Evolutionary conservation across 2,888 invertebrate genomes (phyloP).

Genomic region (Phortica okadai): DNA sequence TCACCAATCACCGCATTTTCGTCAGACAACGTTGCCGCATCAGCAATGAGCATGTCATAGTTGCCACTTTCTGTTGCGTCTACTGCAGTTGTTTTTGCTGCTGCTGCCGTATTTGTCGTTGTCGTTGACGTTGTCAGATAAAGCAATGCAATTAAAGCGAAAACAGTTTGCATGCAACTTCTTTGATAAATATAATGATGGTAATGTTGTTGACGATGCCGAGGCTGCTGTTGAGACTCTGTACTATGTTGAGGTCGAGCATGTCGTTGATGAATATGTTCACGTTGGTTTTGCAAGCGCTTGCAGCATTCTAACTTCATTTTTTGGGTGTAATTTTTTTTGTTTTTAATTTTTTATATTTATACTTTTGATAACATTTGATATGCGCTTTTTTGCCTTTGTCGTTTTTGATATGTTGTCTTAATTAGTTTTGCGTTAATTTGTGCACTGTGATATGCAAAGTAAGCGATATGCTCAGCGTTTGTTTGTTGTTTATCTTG

Average conservation of each 20-base stretch:
- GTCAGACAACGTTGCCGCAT: slow-evolving; percentile 2
- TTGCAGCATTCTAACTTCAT: slow-evolving; percentile 28
- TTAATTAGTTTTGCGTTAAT: background rate
- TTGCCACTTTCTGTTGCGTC: background rate
- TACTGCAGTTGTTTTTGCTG: background rate
- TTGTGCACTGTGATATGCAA: background rate
- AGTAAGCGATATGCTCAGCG: background rate
- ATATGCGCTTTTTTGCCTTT: slow-evolving; percentile 25
- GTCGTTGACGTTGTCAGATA: slow-evolving; percentile 12
- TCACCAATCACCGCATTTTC: slow-evolving; percentile 62
- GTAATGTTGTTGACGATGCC: background rate
- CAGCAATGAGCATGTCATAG: slow-evolving; percentile 22
- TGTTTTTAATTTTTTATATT: slow-evolving; percentile 19
- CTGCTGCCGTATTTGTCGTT: background rate
- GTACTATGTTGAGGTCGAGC: background rate
- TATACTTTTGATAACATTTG: slow-evolving; percentile 12
- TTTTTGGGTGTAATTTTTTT: background rate
- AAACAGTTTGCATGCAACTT: slow-evolving; percentile 18
- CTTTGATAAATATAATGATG: slow-evolving; percentile 4
- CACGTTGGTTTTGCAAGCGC: slow-evolving; percentile 6
- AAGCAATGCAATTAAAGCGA: slow-evolving; percentile 27
- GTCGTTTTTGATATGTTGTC: background rate
- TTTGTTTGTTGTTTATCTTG: background rate
- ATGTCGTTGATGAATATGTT: background rate
- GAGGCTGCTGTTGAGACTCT: background rate